These are phyloP conservation scores for Pseudomyrmex cubaensis DNA, from an alignment of 1,140 invertebrate species.

Conservation along the genomic window DNA sequence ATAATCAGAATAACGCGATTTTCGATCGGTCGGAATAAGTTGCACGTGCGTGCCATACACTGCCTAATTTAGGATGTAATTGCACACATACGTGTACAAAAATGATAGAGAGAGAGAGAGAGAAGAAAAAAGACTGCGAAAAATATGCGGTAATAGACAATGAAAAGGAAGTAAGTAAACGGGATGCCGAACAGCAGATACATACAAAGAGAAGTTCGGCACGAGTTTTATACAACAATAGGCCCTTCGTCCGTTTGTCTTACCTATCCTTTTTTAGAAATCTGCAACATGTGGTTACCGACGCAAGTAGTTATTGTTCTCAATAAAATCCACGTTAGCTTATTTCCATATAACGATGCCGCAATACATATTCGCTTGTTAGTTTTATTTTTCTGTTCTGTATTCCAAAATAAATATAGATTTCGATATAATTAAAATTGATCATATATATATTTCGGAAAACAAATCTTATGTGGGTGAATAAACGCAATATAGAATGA, in stretches of 20 bases:
- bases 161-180: not conserved
- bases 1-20: conserved; percentile 33
- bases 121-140: not conserved
- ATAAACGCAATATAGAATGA: not conserved
- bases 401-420: not conserved
- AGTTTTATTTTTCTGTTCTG: not conserved
- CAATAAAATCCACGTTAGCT: not conserved
- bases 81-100: not conserved
- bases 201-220: not conserved
- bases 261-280: conserved; percentile 25
- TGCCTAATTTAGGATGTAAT: not conserved
- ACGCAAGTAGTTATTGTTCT: conserved; percentile 20
- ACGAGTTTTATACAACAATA: not conserved
- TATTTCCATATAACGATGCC: not conserved
- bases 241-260: not conserved
- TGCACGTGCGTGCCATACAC: conserved; percentile 8
- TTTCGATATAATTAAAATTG: not conserved
- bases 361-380: not conserved
- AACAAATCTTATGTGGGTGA: not conserved
- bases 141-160: too few species aligned
- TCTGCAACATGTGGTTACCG: conserved; percentile 80
- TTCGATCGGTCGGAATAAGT: not conserved
- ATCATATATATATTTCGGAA: not conserved
- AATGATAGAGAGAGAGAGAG: not conserved
- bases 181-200: not conserved